Base-by-base conservation (phyloP, 1,140 invertebrate species). In the Drosophila ogumai region DNA sequence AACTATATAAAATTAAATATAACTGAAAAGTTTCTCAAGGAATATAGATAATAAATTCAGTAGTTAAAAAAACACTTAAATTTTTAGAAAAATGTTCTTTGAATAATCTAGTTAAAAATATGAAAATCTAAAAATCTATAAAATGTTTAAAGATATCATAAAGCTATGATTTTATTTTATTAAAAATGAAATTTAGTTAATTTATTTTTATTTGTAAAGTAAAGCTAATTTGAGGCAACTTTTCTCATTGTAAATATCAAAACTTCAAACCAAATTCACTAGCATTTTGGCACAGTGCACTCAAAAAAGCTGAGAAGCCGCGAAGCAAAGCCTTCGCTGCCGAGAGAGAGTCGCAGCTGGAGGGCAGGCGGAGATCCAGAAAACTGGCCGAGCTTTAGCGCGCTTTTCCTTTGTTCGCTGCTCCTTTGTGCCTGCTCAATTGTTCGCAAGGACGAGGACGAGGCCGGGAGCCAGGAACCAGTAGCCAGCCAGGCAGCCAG, bases 401-500 rank as follows among this genome's bases (percentile, higher is more conserved):
- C 67, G 69, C 69, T 72, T 72, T 72, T 72, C 69, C 69, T 49
- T 72, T 72, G 69, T 72, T 71, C 17, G 22, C 34, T 1, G 17
- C 32, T 54, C 34, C 66, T 41, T 72, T 72, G 66, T 69, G 66
- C 63, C 66, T 46, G 66, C 38, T 38, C 66, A 69, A 72, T 72
- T 72, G 69, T 72, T 72, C 3, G 66, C 69, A 72, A 72, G 54
- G 69, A 59, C 43, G 57, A 72, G 54, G 69, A 59, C 43, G 57
- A 41, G 46, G 19, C 19, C 44, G 19, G 19, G 12, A 25, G 3
- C 22, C 22, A 25, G 22, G 3, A 47, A 10, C 19, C 19, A 25
- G 61, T 7, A 54, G 22, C 41, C 40, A 55, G 49, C 0, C 1
- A 6, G 13, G 1, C 40, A 43, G 40, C 8, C 9, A 43, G 17